Base-by-base conservation (phyloP, 2,888 invertebrate species). In the Drosophila bunnanda region DNA sequence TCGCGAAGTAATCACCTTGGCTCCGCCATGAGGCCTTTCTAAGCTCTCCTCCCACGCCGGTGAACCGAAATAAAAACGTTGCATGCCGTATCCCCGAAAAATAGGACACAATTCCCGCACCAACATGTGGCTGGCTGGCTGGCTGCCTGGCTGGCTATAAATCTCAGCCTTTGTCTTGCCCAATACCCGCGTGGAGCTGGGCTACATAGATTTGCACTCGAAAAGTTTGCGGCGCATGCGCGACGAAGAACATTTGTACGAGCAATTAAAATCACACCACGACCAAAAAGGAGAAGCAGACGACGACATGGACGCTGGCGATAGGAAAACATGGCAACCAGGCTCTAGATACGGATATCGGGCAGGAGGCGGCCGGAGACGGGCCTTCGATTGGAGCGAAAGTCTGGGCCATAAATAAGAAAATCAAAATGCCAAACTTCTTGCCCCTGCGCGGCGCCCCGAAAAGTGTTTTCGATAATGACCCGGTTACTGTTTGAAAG, bases 221-320 rank as follows among this genome's bases (percentile, higher is more conserved):
- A 76, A 72, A 56, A 57, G 67, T 57, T 70, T 60, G 72, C 67
- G 65, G 50, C 64, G 70, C 81, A 80, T 75, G 75, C 78, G 82
- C 60, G 70, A 66, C 70, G 67, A 65, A 71, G 75, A 83, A 84
- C 77, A 89, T 89, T 88, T 89, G 84, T 89, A 70, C 64, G 77
- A 75, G 89, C 85, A 86, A 86, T 89, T 89, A 89, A 89, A 86
- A 86, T 89, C 88, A 80, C 86, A 88, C 74, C 77, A 72, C 68
- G 66, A 76, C 76, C 72, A 76, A 76, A 75, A 76, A 58, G 76
- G 77, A 59, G 66, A 77, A 62, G 77, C 66, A 78, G 66, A 65
- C 72, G 66, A 74, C 66, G 74, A 57, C 73, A 57, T 72, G 71
- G 71, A 72, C 71, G 55, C 71, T 80, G 77, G 73, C 64, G 78